These are phyloP conservation scores for Oreonectes daqikongensis DNA, from an alignment of 2,797 vertebrate species.

Conservation along the genomic window DNA sequence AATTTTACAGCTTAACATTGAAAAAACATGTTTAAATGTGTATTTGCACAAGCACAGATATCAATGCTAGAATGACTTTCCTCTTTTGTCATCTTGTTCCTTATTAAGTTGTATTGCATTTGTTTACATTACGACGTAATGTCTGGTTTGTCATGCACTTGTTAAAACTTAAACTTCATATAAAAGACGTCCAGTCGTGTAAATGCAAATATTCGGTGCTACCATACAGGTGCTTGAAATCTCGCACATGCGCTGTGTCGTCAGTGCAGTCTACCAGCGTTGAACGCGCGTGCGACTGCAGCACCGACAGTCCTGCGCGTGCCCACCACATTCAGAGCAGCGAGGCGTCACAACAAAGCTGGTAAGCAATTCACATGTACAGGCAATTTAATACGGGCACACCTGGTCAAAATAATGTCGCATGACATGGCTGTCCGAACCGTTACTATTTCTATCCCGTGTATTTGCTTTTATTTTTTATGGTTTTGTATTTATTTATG, in stretches of 20 bases:
- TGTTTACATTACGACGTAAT: neutral
- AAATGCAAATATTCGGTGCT: neutral
- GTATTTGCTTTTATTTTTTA: neutral
- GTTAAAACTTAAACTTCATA: neutral
- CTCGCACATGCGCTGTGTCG: constrained; percentile 40
- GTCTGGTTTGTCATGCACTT: neutral
- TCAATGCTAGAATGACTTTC: too few species aligned
- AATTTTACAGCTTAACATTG: too few species aligned
- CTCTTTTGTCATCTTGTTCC: neutral
- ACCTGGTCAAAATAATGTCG: neutral
- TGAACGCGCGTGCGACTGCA: constrained; percentile 36
- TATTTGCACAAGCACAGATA: too few species aligned
- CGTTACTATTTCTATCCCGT: neutral
- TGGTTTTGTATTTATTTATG: neutral
- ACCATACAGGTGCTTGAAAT: constrained; percentile 28
- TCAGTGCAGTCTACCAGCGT: neutral
- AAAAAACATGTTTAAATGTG: too few species aligned
- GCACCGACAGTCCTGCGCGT: constrained; percentile 33
- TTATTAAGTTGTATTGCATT: neutral
- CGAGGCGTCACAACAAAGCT: constrained; percentile 42
- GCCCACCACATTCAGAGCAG: constrained; percentile 34
- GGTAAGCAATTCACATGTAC: constrained; percentile 47
- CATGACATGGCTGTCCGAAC: neutral
- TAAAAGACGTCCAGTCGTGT: neutral
- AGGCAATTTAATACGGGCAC: constrained; percentile 2